A percentile compares a stretch with the other conserved stretches of the same genome.
phyloP scores from a whole-genome alignment of 2,888 invertebrate genomes.

The Ochropleura leucogaster region DNA sequence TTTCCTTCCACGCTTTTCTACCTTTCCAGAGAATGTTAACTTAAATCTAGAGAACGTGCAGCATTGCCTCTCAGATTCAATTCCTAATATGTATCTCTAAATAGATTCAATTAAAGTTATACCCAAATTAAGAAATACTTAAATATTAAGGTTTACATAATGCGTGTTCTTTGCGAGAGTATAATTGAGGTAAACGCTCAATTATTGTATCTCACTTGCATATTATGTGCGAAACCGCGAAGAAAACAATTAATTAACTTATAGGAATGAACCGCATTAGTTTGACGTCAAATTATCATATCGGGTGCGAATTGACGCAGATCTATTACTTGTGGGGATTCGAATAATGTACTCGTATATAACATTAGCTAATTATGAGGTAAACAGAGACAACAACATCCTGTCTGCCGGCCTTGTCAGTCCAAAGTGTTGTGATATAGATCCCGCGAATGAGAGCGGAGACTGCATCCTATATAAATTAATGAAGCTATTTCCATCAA shows the following conservation, averaged over 20 bases:
- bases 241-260: constrained; percentile 39
- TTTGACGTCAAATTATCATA: constrained; percentile 44
- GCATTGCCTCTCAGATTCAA: neutral
- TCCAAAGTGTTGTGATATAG: neutral
- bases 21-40: neutral
- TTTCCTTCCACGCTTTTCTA: neutral
- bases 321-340: constrained; percentile 20
- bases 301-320: constrained; percentile 36
- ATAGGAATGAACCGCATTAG: neutral
- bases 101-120: neutral
- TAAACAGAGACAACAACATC: neutral
- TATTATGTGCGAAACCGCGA: constrained; percentile 21
- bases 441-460: neutral
- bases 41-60: too few species aligned
- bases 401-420: neutral
- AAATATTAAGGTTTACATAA: neutral
- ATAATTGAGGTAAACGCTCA: constrained; percentile 42
- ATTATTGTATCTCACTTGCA: constrained; percentile 11
- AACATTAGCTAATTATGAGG: constrained; percentile 13
- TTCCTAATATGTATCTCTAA: too few species aligned
- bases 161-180: neutral
- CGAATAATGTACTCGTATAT: neutral
- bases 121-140: neutral
- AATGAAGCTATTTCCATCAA: neutral
- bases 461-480: neutral